Evolutionary conservation across 2,888 invertebrate genomes (phyloP).

Genomic region (Neoaliturus tenellus): DNA sequence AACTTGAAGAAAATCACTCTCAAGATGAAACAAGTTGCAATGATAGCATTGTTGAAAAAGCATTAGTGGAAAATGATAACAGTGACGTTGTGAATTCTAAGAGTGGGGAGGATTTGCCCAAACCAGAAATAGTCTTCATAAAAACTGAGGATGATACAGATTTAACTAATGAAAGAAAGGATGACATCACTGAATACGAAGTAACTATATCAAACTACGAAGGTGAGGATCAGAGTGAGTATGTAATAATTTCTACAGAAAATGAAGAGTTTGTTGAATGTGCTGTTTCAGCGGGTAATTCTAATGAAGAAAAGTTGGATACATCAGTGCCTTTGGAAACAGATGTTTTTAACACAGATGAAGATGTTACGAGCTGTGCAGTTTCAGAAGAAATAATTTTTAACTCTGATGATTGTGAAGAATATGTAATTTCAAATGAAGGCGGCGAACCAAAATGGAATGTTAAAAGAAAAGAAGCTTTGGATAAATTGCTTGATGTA

Average conservation of each 20-base stretch:
- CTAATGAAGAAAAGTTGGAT: not conserved
- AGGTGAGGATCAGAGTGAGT: not conserved
- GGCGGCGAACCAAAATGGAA: slow-evolving; percentile 13
- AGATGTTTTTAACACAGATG: not conserved
- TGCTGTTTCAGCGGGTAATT: not conserved
- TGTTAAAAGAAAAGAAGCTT: slow-evolving; percentile 11
- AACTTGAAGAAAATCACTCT: not conserved
- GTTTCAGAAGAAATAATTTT: not conserved
- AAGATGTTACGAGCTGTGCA: not conserved
- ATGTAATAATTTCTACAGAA: not conserved
- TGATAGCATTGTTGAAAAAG: not conserved
- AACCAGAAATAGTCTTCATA: not conserved
- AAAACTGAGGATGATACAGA: slow-evolving; percentile 4
- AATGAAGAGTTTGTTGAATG: slow-evolving; percentile 15
- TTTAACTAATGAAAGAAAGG: not conserved
- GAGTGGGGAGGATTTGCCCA: not conserved
- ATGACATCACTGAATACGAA: not conserved
- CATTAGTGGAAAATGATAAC: not conserved
- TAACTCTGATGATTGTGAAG: not conserved
- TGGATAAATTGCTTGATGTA: slow-evolving; percentile 8
- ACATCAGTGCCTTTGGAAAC: not conserved
- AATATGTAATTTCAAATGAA: not conserved
- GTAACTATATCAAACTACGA: slow-evolving; percentile 34
- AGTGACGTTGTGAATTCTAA: not conserved
- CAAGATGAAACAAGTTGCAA: not conserved